Evolutionary conservation across 2,113 vertebrate genomes (phyloP).

Genomic region (Pungitius pungitius): DNA sequence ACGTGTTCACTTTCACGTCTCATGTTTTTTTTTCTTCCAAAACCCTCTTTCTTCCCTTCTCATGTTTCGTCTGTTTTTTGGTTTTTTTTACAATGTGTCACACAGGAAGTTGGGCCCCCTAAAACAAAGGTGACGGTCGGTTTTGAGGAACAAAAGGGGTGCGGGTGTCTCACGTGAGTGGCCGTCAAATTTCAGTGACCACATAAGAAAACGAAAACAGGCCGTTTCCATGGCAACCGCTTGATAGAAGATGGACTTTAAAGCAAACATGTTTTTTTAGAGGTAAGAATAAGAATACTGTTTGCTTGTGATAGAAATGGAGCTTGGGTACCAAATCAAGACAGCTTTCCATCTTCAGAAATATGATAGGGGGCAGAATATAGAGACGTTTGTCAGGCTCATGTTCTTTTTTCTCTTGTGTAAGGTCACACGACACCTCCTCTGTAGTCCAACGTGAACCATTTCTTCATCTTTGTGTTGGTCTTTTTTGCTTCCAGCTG

Average conservation of each 20-base stretch:
- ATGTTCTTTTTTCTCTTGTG: not conserved
- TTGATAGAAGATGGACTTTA: constrained; percentile 19
- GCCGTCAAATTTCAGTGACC: constrained; percentile 29
- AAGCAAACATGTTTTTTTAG: not conserved
- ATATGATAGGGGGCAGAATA: not conserved
- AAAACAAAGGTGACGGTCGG: constrained; percentile 58
- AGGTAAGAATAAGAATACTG: not conserved
- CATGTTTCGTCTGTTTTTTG: constrained; percentile 31
- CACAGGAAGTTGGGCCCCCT: constrained; percentile 56
- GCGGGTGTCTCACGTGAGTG: constrained; percentile 39
- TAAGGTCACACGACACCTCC: not conserved
- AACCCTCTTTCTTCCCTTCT: constrained; percentile 20
- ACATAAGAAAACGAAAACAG: not conserved
- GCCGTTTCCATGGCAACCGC: not conserved
- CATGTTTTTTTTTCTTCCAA: not conserved
- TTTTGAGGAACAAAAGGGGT: constrained; percentile 52
- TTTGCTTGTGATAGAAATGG: not conserved
- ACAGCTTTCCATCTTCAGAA: not conserved
- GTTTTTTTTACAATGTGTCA: constrained; percentile 36
- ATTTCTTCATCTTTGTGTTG: constrained; percentile 15
- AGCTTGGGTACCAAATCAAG: not conserved
- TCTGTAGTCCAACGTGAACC: constrained; percentile 4
- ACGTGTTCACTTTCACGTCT: constrained; percentile 15
- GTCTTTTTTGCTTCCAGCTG: constrained; percentile 31
- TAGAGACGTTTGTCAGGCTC: not conserved